Evolutionary conservation across 2,888 invertebrate genomes (phyloP).

Genomic region (Sympetrum striolatum): DNA sequence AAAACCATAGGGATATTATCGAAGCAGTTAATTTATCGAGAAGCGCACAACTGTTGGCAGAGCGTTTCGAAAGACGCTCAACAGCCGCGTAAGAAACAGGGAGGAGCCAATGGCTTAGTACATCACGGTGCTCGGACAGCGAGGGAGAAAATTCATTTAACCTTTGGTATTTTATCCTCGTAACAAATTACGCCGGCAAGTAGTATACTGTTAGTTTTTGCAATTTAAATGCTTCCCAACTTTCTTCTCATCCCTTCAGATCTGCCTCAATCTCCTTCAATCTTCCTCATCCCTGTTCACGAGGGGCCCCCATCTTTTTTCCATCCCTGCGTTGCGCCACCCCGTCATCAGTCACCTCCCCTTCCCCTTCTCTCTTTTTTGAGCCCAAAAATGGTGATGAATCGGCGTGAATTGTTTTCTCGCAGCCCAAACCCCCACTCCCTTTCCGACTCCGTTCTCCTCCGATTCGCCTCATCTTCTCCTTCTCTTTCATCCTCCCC

Average conservation of each 20-base stretch:
- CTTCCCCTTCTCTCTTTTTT: slow-evolving; percentile 18
- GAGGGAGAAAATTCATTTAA: neutral
- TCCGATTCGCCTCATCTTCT: neutral
- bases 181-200: slow-evolving; percentile 21
- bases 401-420: slow-evolving; percentile 43
- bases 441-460: neutral
- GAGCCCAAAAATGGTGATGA: slow-evolving; percentile 44
- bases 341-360: slow-evolving; percentile 21
- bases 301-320: neutral
- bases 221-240: slow-evolving; percentile 30
- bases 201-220: slow-evolving; percentile 36
- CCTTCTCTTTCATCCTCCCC: neutral
- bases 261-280: slow-evolving; percentile 38
- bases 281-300: neutral
- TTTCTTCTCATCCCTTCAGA: neutral
- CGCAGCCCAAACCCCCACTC: slow-evolving; percentile 2
- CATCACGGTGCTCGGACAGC: neutral
- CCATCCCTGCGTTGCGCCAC: neutral
- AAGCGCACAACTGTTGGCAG: too few species aligned
- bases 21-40: too few species aligned
- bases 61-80: too few species aligned
- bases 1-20: too few species aligned
- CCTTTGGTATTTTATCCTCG: slow-evolving; percentile 9
- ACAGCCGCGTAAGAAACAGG: neutral
- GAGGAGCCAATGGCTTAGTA: neutral